These are phyloP conservation scores for Rhabdornis inornatus DNA, from an alignment of 2,113 vertebrate species.

Conservation along the genomic window DNA sequence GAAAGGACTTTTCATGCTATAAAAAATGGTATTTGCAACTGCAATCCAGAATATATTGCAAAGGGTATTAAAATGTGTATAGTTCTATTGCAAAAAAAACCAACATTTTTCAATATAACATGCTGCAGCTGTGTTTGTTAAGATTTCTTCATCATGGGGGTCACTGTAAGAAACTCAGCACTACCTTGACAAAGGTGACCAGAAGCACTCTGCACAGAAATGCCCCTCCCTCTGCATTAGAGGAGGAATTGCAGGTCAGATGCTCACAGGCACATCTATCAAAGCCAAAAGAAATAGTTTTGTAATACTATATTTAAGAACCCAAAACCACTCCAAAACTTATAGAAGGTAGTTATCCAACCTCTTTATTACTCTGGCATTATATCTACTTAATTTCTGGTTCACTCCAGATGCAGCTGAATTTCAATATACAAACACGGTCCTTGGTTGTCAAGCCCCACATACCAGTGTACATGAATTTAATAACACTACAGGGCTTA, in stretches of 20 bases:
- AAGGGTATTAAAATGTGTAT: neutral
- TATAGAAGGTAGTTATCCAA: neutral
- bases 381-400: neutral
- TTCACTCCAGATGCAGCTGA: neutral
- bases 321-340: neutral
- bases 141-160: neutral
- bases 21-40: neutral
- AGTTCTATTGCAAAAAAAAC: neutral
- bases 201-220: neutral
- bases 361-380: neutral
- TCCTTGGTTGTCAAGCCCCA: neutral
- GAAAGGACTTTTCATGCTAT: neutral
- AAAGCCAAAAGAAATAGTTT: neutral
- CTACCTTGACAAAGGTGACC: neutral
- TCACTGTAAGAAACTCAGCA: neutral
- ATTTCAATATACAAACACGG: neutral
- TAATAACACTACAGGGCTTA: neutral
- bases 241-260: slow-evolving; percentile 14
- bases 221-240: neutral
- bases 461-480: neutral
- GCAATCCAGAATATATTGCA: neutral
- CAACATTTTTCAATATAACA: neutral
- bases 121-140: neutral
- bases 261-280: neutral
- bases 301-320: neutral